Conservation (phyloP, 2,888 invertebrate genomes). For the Frankliniella intonsa region DNA sequence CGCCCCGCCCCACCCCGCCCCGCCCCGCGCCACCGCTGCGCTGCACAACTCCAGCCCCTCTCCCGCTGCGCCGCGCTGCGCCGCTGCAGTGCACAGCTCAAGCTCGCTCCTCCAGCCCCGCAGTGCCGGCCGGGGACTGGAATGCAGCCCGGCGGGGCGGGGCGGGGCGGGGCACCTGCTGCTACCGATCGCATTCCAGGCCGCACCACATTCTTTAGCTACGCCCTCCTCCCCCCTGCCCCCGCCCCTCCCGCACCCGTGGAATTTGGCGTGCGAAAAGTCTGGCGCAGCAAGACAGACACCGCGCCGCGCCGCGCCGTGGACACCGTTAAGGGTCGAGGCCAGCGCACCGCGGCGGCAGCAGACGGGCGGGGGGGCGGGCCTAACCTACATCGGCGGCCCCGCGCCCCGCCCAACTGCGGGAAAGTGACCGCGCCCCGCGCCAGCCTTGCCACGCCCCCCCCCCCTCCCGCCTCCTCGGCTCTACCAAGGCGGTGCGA, state of each 20-base stretch:
- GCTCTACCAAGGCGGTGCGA: no score
- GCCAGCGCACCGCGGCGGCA: neutral
- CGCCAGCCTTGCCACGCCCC: no score
- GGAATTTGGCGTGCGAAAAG: constrained; percentile 6
- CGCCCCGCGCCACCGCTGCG: no score
- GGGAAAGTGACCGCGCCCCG: no score
- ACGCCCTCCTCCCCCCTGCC: neutral
- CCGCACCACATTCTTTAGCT: neutral
- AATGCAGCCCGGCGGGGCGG: neutral
- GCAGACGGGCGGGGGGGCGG: no score
- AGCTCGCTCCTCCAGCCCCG: neutral
- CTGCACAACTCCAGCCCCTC: no score
- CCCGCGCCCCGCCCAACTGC: no score
- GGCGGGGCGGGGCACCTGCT: neutral
- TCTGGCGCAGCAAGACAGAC: neutral
- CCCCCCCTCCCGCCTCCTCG: no score
- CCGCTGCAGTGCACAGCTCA: no score
- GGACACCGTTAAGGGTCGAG: neutral
- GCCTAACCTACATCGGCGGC: no score
- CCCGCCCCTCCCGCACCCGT: neutral
- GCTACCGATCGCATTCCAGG: constrained; percentile 12
- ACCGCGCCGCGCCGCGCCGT: neutral
- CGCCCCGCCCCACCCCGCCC: no score
- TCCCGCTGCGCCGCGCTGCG: no score
- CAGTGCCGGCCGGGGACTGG: neutral